A percentile compares a stretch with the other conserved stretches of the same genome.
phyloP scores from a whole-genome alignment of 2,797 vertebrate species.

The Chromobotia macracanthus region DNA sequence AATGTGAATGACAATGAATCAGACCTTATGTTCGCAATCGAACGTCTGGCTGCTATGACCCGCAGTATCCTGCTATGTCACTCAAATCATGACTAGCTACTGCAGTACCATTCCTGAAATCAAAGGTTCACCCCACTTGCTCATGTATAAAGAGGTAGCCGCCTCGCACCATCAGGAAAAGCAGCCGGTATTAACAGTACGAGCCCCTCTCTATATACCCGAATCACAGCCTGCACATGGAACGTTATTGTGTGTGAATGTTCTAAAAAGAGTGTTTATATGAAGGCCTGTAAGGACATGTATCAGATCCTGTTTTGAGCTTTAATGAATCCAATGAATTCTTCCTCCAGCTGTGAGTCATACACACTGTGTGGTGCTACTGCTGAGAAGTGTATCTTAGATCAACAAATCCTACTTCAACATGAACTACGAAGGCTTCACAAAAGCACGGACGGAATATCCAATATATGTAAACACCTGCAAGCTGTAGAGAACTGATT shows the following conservation, averaged over 20 bases:
- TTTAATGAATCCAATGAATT: constrained; percentile 7
- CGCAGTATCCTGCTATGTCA: not conserved
- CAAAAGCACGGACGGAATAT: constrained; percentile 23
- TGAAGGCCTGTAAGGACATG: not conserved
- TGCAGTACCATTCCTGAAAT: not conserved
- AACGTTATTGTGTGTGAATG: not conserved
- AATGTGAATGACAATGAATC: not conserved
- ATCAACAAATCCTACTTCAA: constrained; percentile 32
- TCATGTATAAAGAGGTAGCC: not conserved
- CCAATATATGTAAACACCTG: constrained; percentile 25
- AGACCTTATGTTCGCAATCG: not conserved
- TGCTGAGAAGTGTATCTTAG: constrained; percentile 9
- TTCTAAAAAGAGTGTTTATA: not conserved
- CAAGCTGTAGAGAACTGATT: constrained; percentile 39
- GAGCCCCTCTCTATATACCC: not conserved
- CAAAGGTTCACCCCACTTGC: not conserved
- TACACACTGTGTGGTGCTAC: not conserved
- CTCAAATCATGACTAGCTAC: not conserved
- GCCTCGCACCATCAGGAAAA: not conserved
- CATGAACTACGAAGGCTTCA: constrained; percentile 3
- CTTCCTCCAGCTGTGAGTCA: constrained; percentile 4
- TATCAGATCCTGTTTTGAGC: constrained; percentile 16
- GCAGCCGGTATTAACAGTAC: not conserved
- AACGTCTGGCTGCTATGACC: not conserved
- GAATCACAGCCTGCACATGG: not conserved